Evolutionary conservation across 2,888 invertebrate species (phyloP), one percentile per base, ranked within the genome.

Genomic region (Molorchus minor): DNA sequence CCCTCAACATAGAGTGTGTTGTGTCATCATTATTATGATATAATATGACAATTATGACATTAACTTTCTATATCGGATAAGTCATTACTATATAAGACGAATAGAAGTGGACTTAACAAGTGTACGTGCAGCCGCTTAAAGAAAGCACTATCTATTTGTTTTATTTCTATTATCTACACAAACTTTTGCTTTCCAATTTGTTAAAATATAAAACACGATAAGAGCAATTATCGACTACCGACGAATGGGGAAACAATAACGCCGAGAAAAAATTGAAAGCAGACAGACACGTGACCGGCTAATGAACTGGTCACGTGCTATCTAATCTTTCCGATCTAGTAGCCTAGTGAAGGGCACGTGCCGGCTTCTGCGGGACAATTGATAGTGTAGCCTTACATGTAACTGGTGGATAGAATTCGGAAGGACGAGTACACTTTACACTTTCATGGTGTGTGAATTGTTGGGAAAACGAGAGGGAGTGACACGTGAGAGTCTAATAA

Each of bases 281-380:
- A 65, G 64, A 53, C 56, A 51, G 61, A 68, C 75, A 75, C 75
- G 74, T 72, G 74, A 67, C 73, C 51, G 53, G 72, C 74, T 75
- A 76, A 76, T 75, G 75, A 76, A 74, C 65, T 62, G 65, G 67
- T 67, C 76, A 70, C 76, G 76, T 76, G 76, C 52, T 71, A 56
- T 62, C 62, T 74, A 74, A 75, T 75, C 75, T 74, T 68, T 46
- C 68, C 68, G 71, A 74, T 74, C 71, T 73, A 71, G 69, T 71
- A 62, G 69, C 67, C 70, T 68, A 69, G 71, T 73, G 60, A 64
- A 60, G 62, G 71, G 45, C 76, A 75, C 77, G 78, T 76, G 76
- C 65, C 51, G 65, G 56, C 67, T 69, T 68, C 69, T 73, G 72
- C 63, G 65, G 62, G 62, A 73, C 74, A 72, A 74, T 75, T 66